These are phyloP conservation scores for Belonocnema kinseyi DNA, from an alignment of 1,140 invertebrate species.

Conservation along the genomic window DNA sequence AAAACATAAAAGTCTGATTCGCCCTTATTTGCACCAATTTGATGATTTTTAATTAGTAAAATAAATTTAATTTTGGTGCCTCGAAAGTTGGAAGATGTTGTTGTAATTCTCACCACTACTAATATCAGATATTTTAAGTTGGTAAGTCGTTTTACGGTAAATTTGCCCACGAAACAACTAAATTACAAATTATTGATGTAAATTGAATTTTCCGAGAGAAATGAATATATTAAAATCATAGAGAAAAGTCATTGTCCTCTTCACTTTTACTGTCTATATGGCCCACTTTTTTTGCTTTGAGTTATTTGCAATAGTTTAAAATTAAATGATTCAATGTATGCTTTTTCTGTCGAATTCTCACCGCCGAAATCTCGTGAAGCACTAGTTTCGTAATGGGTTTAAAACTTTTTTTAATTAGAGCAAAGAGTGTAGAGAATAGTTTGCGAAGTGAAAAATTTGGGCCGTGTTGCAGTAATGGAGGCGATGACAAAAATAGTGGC, in stretches of 20 bases:
- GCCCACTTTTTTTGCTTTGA: constrained; percentile 65
- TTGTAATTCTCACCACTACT: too few relatives aligned
- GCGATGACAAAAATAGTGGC: constrained; percentile 62
- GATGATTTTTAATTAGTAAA: constrained; percentile 7
- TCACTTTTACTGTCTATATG: constrained; percentile 61
- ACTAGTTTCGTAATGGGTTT: constrained; percentile 28
- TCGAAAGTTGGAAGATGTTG: too few relatives aligned
- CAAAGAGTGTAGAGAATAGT: background rate
- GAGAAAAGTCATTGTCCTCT: constrained; percentile 25
- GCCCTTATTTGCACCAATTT: constrained; percentile 9
- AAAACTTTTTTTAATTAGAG: background rate
- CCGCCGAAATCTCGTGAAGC: constrained; percentile 24
- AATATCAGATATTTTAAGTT: background rate
- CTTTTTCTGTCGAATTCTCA: constrained; percentile 18
- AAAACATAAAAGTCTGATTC: constrained; percentile 39
- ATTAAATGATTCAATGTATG: constrained; percentile 11
- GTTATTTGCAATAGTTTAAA: constrained; percentile 22
- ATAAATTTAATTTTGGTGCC: background rate
- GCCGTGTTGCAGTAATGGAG: constrained; percentile 72
- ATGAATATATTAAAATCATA: background rate
- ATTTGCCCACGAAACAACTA: background rate
- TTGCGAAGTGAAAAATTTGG: constrained; percentile 65
- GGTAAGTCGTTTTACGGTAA: background rate
- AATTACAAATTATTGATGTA: constrained; percentile 42
- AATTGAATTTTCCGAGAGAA: constrained; percentile 19